Percentiles rank a stretch among this genome's conserved stretches.
These are phyloP conservation scores for Microtus richardsoni DNA, from an alignment of 2,113 vertebrate species.

Conservation along the genomic window DNA sequence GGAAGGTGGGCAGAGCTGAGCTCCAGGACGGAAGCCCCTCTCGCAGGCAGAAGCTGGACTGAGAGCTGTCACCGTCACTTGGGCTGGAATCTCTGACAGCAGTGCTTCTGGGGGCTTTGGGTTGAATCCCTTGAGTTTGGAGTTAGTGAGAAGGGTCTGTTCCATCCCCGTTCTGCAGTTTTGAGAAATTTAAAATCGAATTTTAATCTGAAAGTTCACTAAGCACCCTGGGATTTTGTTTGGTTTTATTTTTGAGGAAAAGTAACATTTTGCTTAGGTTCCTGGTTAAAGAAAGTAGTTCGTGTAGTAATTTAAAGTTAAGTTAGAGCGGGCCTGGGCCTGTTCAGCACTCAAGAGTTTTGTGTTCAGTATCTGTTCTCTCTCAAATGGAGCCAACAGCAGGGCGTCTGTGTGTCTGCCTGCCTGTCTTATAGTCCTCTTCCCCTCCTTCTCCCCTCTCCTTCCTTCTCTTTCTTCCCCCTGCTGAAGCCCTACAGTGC, in stretches of 20 bases:
- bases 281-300: background rate
- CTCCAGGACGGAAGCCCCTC: background rate
- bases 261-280: background rate
- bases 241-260: background rate
- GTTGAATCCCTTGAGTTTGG: background rate
- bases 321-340: background rate
- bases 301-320: background rate
- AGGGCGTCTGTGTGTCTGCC: background rate
- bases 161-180: background rate
- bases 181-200: background rate
- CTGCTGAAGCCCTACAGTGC: rapidly evolving
- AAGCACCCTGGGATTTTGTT: background rate
- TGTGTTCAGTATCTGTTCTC: background rate
- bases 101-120: rapidly evolving
- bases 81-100: background rate
- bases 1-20: background rate
- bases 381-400: background rate
- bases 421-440: background rate
- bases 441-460: rapidly evolving
- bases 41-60: background rate
- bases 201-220: background rate
- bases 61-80: background rate
- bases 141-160: background rate
- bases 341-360: rapidly evolving
- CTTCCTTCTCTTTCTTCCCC: no score